Base-by-base conservation (phyloP, 1,140 invertebrate genomes). In the Hypothenemus hampei region DNA sequence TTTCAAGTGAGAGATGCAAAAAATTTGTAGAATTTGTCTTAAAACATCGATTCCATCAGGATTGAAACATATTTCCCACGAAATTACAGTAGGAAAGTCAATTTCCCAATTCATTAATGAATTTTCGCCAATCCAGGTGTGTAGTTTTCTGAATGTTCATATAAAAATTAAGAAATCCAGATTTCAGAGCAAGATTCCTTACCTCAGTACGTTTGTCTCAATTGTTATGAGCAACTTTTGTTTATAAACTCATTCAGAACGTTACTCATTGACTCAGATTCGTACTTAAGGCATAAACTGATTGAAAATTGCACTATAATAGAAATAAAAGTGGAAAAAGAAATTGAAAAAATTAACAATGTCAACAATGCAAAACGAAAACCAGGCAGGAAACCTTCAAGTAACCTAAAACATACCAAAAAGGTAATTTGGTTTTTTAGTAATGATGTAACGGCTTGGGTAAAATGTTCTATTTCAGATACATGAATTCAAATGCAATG, bases 401-500 rank as follows among this genome's bases (percentile, higher is more conserved):
- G 23, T 13, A 19, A 20, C n/a, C 13, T 22, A 4, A 45, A 45
- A 45, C 2, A 13, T 21, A 2, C 3, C 23, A 46, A 13, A 46
- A 41, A 8, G 1, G 16, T 44, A n/a, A 1, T 26, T n/a, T 44
- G 29, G n/a, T n/a, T n/a, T n/a, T n/a, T n/a, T n/a, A n/a, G n/a
- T n/a, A n/a, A n/a, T n/a, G n/a, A n/a, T n/a, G n/a, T n/a, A n/a
- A n/a, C n/a, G n/a, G n/a, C n/a, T n/a, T n/a, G n/a, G n/a, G n/a
- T n/a, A n/a, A n/a, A n/a, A n/a, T n/a, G n/a, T n/a, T n/a, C n/a
- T n/a, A n/a, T n/a, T n/a, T 15, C 15, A 51, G 36, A 19, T 40
- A 15, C 48, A 51, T 29, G 48, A 51, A 41, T 51, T 51, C 21
- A 51, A 40, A 19, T 51, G 48, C 24, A 39, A 41, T n/a, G 41